A percentile compares a stretch with the other conserved stretches of the same genome.
Evolutionary conservation across 2,797 vertebrate species (phyloP).

Genomic region (Anguilla marmorata): DNA sequence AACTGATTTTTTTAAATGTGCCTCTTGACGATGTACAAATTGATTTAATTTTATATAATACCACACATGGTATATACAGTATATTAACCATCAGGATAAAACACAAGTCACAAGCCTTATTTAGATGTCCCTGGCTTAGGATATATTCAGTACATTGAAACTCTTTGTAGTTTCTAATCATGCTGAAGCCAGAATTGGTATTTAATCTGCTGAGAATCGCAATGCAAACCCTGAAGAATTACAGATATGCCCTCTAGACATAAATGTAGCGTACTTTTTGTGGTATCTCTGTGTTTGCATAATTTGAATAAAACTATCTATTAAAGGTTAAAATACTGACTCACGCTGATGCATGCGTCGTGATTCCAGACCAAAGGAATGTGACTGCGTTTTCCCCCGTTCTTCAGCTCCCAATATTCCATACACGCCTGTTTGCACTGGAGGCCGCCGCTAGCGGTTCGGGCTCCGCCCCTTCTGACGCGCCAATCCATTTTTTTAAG

Average conservation of each 20-base stretch:
- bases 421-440: slow-evolving; percentile 20
- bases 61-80: too few relatives aligned
- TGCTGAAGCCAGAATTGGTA: slow-evolving; percentile 2
- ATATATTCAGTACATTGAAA: background rate
- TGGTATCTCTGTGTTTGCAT: background rate
- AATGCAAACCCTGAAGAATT: background rate
- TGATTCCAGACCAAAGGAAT: slow-evolving; percentile 17
- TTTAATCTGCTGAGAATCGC: too few relatives aligned
- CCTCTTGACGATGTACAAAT: background rate
- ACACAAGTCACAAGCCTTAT: background rate
- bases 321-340: background rate
- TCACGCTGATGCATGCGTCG: slow-evolving; percentile 8
- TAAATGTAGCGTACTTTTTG: background rate
- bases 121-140: background rate
- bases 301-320: background rate
- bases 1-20: background rate
- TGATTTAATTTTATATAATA: too few relatives aligned
- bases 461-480: too few relatives aligned
- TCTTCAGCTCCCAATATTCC: background rate
- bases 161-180: background rate
- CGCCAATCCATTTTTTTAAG: too few relatives aligned
- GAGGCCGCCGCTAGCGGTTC: too few relatives aligned
- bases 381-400: slow-evolving; percentile 4
- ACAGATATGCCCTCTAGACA: background rate
- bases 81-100: too few relatives aligned